These are phyloP conservation scores for Cataglyphis altisquamis DNA, from an alignment of 2,888 invertebrate species.

Conservation along the genomic window DNA sequence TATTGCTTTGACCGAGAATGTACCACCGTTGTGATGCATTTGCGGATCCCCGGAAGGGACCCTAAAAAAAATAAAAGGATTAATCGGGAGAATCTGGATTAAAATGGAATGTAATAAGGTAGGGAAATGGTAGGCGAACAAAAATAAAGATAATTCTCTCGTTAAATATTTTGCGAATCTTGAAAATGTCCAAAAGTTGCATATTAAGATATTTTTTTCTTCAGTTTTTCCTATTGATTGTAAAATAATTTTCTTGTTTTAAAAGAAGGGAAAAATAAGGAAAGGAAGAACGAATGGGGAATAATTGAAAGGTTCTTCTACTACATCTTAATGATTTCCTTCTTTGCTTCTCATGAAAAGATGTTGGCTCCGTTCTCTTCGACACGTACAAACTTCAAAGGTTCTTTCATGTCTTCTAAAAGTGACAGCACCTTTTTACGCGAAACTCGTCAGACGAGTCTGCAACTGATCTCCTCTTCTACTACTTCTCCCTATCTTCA, in stretches of 20 bases:
- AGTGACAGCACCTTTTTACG: conserved; percentile 32
- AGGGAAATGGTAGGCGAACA: conserved; percentile 17
- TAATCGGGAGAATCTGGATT: conserved; percentile 56
- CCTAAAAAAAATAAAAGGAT: conserved; percentile 75
- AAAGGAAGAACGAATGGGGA: neutral
- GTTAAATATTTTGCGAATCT: conserved; percentile 28
- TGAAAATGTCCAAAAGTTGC: neutral
- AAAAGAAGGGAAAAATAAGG: conserved; percentile 7
- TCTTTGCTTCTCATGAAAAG: conserved; percentile 28
- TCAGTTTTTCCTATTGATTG: neutral
- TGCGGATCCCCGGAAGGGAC: conserved; percentile 84
- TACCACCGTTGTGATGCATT: conserved; percentile 68
- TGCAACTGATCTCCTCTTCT: conserved; percentile 26
- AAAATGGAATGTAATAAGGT: conserved; percentile 48
- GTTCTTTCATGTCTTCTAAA: conserved; percentile 37
- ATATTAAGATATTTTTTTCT: neutral
- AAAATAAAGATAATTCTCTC: conserved; percentile 32
- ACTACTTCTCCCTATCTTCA: neutral
- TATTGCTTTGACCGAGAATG: conserved; percentile 17
- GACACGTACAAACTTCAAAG: conserved; percentile 28
- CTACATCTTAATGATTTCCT: conserved; percentile 41
- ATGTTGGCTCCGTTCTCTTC: conserved; percentile 37
- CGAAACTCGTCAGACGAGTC: conserved; percentile 56
- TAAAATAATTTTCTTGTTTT: neutral
- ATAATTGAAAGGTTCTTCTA: conserved; percentile 56